Evolutionary conservation across 2,113 vertebrate species (phyloP).

Genomic region (Cinclus cinclus): DNA sequence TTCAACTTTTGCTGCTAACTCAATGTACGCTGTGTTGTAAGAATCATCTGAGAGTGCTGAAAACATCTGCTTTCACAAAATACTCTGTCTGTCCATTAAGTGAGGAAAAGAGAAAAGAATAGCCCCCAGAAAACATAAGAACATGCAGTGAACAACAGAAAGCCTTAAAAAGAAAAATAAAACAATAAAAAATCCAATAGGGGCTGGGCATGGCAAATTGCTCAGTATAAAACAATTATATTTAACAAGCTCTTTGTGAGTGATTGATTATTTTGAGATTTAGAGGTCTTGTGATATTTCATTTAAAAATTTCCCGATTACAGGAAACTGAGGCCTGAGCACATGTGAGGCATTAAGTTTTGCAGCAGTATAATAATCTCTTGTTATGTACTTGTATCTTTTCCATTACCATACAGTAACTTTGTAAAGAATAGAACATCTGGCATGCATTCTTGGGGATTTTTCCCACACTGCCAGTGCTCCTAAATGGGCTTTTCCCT

Average conservation of each 20-base stretch:
- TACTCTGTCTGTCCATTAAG: not conserved
- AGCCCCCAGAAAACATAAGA: not conserved
- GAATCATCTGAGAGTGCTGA: not conserved
- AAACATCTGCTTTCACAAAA: not conserved
- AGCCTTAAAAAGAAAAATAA: not conserved
- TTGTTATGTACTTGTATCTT: not conserved
- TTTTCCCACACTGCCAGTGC: not conserved
- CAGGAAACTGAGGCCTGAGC: constrained; percentile 16
- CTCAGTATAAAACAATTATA: not conserved
- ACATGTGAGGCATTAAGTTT: constrained; percentile 40
- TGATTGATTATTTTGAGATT: not conserved
- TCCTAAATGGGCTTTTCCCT: not conserved
- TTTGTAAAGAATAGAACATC: constrained; percentile 51
- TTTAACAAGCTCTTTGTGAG: not conserved
- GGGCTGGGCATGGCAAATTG: not conserved
- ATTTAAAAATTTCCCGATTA: constrained; percentile 51
- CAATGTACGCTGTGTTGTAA: not conserved
- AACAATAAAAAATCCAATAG: not conserved
- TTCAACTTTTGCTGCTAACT: not conserved
- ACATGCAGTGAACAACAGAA: not conserved
- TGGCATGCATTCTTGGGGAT: not conserved
- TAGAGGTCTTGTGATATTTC: constrained; percentile 45
- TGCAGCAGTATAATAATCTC: constrained; percentile 51
- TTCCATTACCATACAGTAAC: constrained; percentile 17
- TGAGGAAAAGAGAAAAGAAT: not conserved